Evolutionary conservation across 2,797 vertebrate species (phyloP).

Genomic region (Neoniphon sammara): DNA sequence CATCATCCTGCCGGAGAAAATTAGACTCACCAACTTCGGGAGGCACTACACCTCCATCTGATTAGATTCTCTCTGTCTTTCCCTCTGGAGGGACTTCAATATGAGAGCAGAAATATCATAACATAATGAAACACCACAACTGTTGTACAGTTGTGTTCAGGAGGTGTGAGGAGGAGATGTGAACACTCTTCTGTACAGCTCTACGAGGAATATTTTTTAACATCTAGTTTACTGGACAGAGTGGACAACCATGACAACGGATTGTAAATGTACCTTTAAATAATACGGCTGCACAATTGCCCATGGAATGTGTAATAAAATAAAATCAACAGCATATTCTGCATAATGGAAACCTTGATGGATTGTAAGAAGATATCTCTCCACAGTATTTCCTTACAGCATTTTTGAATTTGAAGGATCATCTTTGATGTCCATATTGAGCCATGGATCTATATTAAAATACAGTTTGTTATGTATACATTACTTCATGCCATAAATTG

Average conservation of each 20-base stretch:
- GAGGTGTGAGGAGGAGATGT: neutral
- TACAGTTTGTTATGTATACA: neutral
- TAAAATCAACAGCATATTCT: neutral
- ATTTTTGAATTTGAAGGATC: neutral
- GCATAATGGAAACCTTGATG: constrained; percentile 5
- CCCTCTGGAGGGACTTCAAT: constrained; percentile 29
- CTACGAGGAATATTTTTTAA: constrained; percentile 41
- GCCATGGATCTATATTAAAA: neutral
- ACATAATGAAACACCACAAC: constrained; percentile 28
- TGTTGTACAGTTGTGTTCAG: constrained; percentile 52
- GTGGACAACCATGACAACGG: constrained; percentile 25
- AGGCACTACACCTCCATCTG: constrained; percentile 89
- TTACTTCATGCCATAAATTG: neutral
- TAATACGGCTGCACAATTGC: neutral
- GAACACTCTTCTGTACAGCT: neutral
- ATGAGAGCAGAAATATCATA: constrained; percentile 40
- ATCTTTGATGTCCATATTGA: constrained; percentile 1
- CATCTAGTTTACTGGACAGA: constrained; percentile 44
- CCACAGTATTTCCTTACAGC: constrained; percentile 20
- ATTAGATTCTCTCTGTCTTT: constrained; percentile 31
- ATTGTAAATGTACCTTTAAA: constrained; percentile 52
- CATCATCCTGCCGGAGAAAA: constrained; percentile 94
- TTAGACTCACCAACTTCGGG: constrained; percentile 87
- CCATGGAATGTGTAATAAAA: constrained; percentile 28
- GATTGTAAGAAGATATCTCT: constrained; percentile 37